Evolutionary conservation across 2,888 invertebrate genomes (phyloP).

Genomic region (Tuta absoluta): DNA sequence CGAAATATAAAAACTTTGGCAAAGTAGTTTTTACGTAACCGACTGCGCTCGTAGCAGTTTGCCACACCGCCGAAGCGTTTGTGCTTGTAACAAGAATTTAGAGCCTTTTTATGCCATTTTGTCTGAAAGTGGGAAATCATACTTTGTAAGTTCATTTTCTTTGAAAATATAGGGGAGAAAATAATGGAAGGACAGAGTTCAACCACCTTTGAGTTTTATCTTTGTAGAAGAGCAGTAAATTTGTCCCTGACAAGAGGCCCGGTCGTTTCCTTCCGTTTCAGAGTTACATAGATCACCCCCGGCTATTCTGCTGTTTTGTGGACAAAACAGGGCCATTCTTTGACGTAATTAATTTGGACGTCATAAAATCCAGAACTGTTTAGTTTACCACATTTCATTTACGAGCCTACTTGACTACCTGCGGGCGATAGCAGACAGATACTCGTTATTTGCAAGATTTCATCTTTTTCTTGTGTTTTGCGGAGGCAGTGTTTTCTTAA

Average conservation of each 20-base stretch:
- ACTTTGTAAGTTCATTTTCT: neutral
- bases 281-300: neutral
- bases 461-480: neutral
- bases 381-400: neutral
- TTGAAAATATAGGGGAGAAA: neutral
- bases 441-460: neutral
- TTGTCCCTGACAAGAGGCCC: constrained; percentile 15
- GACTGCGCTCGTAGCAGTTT: constrained; percentile 13
- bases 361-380: neutral
- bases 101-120: neutral
- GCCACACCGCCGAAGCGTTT: constrained; percentile 16
- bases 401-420: neutral
- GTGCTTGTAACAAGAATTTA: neutral
- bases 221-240: constrained; percentile 14
- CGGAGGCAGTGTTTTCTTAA: neutral
- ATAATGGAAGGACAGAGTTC: constrained; percentile 8
- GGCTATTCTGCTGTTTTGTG: neutral
- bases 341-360: neutral
- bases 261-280: constrained; percentile 15
- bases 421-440: neutral
- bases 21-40: neutral
- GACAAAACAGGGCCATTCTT: neutral
- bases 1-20: neutral
- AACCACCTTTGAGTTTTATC: constrained; percentile 19
- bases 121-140: constrained; percentile 1